Base-by-base conservation (phyloP, 2,888 invertebrate genomes). In the Lottia scabra region DNA sequence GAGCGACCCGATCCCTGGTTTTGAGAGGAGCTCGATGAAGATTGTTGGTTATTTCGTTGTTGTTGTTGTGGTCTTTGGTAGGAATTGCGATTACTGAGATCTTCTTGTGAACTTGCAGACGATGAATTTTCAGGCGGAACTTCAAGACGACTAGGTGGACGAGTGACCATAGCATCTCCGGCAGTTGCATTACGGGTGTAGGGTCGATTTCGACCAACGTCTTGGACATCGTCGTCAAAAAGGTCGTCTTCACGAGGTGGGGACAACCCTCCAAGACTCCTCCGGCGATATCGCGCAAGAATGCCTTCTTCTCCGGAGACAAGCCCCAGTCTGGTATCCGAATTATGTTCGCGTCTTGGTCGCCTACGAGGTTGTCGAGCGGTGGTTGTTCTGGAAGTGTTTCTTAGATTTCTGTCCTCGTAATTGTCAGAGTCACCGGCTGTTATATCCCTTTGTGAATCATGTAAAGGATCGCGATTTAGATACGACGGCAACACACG, bases 271-370 rank as follows among this genome's bases (percentile, higher is more conserved):
- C 71, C 76, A 23, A 76, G 76, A n/a, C 79, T 75, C 2, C 68
- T 65, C 43, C 68, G 65, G 16, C 74, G 45, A 27, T 73, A 72
- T 56, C 63, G 44, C 64, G 64, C 13, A 67, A 45, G 27, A 30
- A 56, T 63, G 43, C 68, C 69, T 4, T 43, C 70, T 19, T 63
- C 71, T 15, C 74, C 72, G 6, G 66, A 74, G 62, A 71, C 38
- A 30, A 80, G 48, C 10, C 77, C 76, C 13, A 83, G 70, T 65
- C 83, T 75, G 3, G 83, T 79, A 71, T 84, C 85, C 5, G 84
- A 81, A 64, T 79, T 73, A 68, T 83, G 78, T 23, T 83, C 82
- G 56, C 81, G 69, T 27, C 85, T 72, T 65, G 80, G 74, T 45
- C 75, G 70, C 26, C 73, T 38, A 13, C 77, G 71, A 13, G 56